Conservation (phyloP, 2,797 vertebrate genomes). For the Poeciliopsis infans region DNA sequence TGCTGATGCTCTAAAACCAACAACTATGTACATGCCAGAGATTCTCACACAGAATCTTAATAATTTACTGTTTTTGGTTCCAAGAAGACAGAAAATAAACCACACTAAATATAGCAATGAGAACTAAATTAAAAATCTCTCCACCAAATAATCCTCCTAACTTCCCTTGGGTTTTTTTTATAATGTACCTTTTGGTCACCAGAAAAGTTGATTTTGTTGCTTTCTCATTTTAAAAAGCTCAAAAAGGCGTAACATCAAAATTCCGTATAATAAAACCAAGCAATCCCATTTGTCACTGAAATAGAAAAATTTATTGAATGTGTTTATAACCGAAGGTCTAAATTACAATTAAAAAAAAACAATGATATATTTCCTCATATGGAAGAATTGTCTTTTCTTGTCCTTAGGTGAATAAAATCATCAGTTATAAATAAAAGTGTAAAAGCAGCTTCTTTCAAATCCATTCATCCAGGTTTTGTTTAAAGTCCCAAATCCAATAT, state of each 20-base stretch:
- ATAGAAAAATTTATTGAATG: slow-evolving; percentile 83
- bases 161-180: not conserved
- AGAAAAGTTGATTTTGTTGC: not conserved
- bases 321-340: slow-evolving; percentile 70
- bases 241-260: not conserved
- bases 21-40: not conserved
- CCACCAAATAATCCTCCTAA: not conserved
- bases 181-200: not conserved
- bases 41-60: not conserved
- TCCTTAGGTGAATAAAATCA: slow-evolving; percentile 52
- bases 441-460: slow-evolving; percentile 42
- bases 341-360: slow-evolving; percentile 71
- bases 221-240: not conserved
- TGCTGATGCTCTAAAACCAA: not conserved
- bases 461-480: slow-evolving; percentile 45
- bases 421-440: slow-evolving; percentile 47
- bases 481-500: slow-evolving; percentile 45
- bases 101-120: not conserved
- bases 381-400: slow-evolving; percentile 56
- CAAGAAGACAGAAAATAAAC: not conserved
- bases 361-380: slow-evolving; percentile 63
- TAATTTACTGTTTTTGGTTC: not conserved
- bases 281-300: slow-evolving; percentile 66
- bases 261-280: slow-evolving; percentile 58
- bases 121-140: too few species aligned